Conservation (phyloP, 1,140 invertebrate species). For the Bombus sibiricus region DNA sequence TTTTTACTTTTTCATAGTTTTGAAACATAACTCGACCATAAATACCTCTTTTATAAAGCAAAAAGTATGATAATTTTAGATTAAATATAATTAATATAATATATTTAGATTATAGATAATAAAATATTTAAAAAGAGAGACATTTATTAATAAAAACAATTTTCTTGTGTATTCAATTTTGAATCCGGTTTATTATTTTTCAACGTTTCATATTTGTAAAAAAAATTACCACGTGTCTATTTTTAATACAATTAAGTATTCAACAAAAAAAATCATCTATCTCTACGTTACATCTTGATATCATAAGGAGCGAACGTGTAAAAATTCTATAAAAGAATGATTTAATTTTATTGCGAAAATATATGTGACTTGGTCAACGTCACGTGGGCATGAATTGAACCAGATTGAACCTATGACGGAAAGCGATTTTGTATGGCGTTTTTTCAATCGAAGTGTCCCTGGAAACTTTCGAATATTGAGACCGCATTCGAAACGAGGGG, state of each 20-base stretch:
- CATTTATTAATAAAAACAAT: neutral
- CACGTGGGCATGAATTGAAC: neutral
- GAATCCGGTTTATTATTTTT: neutral
- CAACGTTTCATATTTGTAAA: no score
- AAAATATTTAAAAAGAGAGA: neutral
- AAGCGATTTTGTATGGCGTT: slow-evolving; percentile 13
- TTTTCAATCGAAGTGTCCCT: slow-evolving; percentile 36
- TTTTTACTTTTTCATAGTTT: neutral
- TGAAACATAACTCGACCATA: neutral
- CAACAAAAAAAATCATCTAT: neutral
- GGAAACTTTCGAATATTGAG: slow-evolving; percentile 47
- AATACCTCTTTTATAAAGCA: no score
- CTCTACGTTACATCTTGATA: neutral
- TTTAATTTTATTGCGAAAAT: neutral
- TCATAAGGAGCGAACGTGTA: neutral
- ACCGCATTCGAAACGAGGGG: slow-evolving; percentile 37
- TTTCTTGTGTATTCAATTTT: neutral
- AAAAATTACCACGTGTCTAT: neutral
- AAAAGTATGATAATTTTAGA: neutral
- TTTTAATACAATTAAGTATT: neutral
- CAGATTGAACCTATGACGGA: neutral
- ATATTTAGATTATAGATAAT: neutral
- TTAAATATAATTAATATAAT: no score
- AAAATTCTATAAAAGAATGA: neutral
- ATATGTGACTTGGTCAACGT: neutral